These are phyloP conservation scores for Drosophila orena DNA, from an alignment of 1,140 invertebrate species.

Conservation along the genomic window DNA sequence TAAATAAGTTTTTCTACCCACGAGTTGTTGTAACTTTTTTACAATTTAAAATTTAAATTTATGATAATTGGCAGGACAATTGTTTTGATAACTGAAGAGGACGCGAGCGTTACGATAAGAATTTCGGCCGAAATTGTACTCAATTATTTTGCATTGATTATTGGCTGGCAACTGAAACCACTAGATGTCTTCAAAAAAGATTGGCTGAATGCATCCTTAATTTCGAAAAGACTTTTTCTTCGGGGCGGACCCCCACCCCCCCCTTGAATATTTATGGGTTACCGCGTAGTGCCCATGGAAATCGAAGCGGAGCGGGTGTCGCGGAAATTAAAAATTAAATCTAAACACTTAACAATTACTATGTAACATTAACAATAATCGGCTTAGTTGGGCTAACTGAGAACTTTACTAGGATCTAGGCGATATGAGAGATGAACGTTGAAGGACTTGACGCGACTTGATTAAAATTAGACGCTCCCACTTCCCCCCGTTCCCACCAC, in stretches of 20 bases:
- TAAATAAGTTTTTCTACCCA: constrained; percentile 81
- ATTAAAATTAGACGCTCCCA: constrained; percentile 42
- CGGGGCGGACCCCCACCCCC: constrained; percentile 10
- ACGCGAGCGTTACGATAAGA: constrained; percentile 12
- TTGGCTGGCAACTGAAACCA: constrained; percentile 57
- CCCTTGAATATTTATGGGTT: constrained; percentile 39
- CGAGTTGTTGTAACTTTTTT: constrained; percentile 78
- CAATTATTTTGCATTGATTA: constrained; percentile 61
- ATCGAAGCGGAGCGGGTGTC: neutral
- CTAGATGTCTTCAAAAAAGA: constrained; percentile 77
- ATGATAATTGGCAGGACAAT: constrained; percentile 69
- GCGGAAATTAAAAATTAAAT: constrained; percentile 13
- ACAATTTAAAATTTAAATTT: constrained; percentile 72
- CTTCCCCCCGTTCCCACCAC: constrained; percentile 14
- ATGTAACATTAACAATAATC: constrained; percentile 52
- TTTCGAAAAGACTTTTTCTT: constrained; percentile 75
- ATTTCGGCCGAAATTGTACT: constrained; percentile 60
- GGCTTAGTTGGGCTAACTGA: constrained; percentile 42
- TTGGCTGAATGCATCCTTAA: constrained; percentile 65
- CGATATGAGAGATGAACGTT: constrained; percentile 43
- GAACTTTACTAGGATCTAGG: constrained; percentile 43
- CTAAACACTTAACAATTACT: constrained; percentile 38
- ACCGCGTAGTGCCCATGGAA: constrained; percentile 28
- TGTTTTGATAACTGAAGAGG: constrained; percentile 58
- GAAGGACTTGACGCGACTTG: constrained; percentile 52